These are phyloP conservation scores for Wasmannia auropunctata DNA, from an alignment of 1,140 invertebrate genomes.

Conservation along the genomic window DNA sequence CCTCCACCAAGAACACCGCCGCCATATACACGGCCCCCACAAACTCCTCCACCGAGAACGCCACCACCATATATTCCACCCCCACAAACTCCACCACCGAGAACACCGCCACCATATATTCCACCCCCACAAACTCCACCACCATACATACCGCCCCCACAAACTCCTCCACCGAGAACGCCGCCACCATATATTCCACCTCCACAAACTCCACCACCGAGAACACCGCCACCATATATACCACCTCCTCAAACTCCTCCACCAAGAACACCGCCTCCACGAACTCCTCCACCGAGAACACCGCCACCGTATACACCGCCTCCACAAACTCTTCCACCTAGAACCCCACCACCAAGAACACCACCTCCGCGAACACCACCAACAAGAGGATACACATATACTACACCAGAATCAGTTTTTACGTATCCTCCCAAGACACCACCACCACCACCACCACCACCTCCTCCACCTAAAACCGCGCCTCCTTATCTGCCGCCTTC, in stretches of 20 bases:
- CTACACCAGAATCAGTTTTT: slow-evolving; percentile 1
- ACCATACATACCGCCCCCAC: slow-evolving; percentile 36
- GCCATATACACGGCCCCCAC: slow-evolving; percentile 22
- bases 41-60: slow-evolving; percentile 4
- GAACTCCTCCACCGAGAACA: too few relatives aligned
- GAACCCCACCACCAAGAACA: too few relatives aligned
- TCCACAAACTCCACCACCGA: too few relatives aligned
- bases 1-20: slow-evolving; percentile 60
- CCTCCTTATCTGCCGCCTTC: slow-evolving; percentile 54
- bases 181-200: too few relatives aligned
- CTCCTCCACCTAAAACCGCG: slow-evolving; percentile 46
- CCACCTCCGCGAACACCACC: slow-evolving; percentile 27
- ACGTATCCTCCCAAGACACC: neutral
- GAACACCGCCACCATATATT: slow-evolving; percentile 17
- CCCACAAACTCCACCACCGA: slow-evolving; percentile 21
- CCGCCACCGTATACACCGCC: too few relatives aligned
- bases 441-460: slow-evolving; percentile 29
- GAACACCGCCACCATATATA: too few relatives aligned
- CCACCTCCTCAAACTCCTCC: too few relatives aligned
- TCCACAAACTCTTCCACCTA: too few relatives aligned
- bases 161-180: slow-evolving; percentile 37
- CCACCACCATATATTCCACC: slow-evolving; percentile 33
- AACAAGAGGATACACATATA: neutral
- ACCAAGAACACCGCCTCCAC: too few relatives aligned
- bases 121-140: slow-evolving; percentile 27